Percentiles rank a stretch among this genome's conserved stretches.
Conservation (phyloP, 2,888 invertebrate genomes). For the Amaurobius ferox region DNA sequence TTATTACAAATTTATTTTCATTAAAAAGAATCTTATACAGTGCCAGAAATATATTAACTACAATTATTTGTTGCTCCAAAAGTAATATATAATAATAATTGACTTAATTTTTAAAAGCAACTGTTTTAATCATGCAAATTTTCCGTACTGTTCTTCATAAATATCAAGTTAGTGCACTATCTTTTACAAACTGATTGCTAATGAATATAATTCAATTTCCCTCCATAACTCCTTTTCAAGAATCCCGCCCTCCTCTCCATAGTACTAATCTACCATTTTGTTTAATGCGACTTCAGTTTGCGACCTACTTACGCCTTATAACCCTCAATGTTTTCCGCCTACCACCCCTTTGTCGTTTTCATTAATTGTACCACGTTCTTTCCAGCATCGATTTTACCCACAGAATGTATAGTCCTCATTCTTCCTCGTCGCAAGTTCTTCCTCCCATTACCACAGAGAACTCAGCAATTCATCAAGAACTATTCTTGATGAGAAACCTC, state of each 20-base stretch:
- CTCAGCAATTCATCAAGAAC: constrained; percentile 45
- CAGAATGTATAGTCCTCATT: background rate
- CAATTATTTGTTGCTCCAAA: too few relatives aligned
- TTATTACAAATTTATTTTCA: too few relatives aligned
- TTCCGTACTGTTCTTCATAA: too few relatives aligned
- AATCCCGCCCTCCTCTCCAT: background rate
- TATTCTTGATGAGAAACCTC: background rate
- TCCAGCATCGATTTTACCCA: background rate
- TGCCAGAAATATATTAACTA: too few relatives aligned
- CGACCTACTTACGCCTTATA: background rate
- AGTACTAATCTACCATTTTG: background rate
- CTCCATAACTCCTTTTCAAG: background rate
- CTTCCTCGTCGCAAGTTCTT: background rate
- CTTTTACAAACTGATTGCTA: too few relatives aligned
- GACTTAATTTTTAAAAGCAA: too few relatives aligned
- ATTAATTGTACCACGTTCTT: background rate
- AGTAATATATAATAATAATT: too few relatives aligned
- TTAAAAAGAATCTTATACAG: too few relatives aligned
- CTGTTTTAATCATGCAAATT: too few relatives aligned
- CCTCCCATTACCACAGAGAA: background rate
- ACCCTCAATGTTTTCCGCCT: background rate
- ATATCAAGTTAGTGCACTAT: too few relatives aligned
- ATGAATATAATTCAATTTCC: background rate
- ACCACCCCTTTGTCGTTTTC: background rate
- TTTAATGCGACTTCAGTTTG: background rate